phyloP scores from a whole-genome alignment of 2,888 invertebrate species.

The Osmoderma eremita region DNA sequence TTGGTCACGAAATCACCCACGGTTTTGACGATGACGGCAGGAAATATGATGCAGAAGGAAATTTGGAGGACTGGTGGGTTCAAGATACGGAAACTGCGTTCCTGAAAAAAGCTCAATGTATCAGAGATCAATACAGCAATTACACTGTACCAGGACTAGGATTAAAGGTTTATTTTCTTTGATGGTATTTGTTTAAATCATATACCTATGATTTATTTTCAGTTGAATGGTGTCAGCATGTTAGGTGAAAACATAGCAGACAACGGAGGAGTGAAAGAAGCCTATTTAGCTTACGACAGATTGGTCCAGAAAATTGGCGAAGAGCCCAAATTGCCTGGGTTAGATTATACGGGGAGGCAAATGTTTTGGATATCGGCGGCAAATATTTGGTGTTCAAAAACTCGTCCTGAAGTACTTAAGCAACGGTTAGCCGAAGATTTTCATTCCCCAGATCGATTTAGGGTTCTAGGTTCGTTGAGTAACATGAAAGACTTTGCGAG shows the following conservation, averaged over 20 bases:
- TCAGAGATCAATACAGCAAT: slow-evolving; percentile 93
- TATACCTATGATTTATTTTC: slow-evolving; percentile 45
- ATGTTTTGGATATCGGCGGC: slow-evolving; percentile 88
- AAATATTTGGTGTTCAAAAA: slow-evolving; percentile 88
- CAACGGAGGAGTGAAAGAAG: slow-evolving; percentile 92
- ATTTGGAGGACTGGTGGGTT: slow-evolving; percentile 94
- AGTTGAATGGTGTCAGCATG: slow-evolving; percentile 91
- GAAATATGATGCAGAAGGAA: slow-evolving; percentile 93
- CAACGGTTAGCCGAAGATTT: slow-evolving; percentile 82
- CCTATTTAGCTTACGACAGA: slow-evolving; percentile 83
- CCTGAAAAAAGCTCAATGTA: slow-evolving; percentile 85
- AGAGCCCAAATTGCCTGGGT: slow-evolving; percentile 75
- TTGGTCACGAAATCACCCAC: slow-evolving; percentile 93
- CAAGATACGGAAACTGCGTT: slow-evolving; percentile 84
- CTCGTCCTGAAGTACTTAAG: slow-evolving; percentile 73
- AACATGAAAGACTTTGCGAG: slow-evolving; percentile 71
- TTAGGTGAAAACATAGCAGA: slow-evolving; percentile 96
- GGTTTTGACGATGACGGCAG: slow-evolving; percentile 91
- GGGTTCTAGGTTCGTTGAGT: slow-evolving; percentile 71
- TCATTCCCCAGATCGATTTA: slow-evolving; percentile 75
- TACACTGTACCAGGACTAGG: slow-evolving; percentile 82
- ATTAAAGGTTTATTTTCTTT: slow-evolving; percentile 68
- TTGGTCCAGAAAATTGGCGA: slow-evolving; percentile 75
- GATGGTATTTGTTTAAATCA: neutral
- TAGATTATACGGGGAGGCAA: slow-evolving; percentile 74